Evolutionary conservation across 2,797 vertebrate species (phyloP), one percentile per base, ranked within the genome.

Genomic region (Amblyraja radiata): DNA sequence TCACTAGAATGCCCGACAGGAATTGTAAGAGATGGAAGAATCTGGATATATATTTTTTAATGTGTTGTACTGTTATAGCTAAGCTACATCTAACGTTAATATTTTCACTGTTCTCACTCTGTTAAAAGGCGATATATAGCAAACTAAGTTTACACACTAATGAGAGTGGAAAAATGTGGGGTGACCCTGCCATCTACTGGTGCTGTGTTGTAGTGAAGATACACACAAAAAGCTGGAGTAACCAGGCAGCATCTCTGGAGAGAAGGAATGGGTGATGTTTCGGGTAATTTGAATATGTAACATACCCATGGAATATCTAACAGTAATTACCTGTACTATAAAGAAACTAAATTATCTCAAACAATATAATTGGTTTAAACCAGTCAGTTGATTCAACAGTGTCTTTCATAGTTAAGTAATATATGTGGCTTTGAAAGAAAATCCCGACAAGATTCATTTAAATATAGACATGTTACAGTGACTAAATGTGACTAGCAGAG

Each of bases 171-270:
- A 6, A 8, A 7, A 36, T 21, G 10, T 68, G n/a, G 16, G 65
- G n/a, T 3, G 7, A 65, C n/a, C 32, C 18, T 68, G 84, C 84
- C 84, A 88, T 88, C 84, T 88, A 88, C n/a, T 88, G 63, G 61
- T 65, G 58, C 14, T 65, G n/a, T n/a, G 65, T 7, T 21, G 21
- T 18, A 25, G 23, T 54, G 46, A 54, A 54, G 46, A 54, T 54
- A 54, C 46, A 54, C 46, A 54, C 46, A 54, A 54, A 54, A 54
- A 6, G 46, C 46, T 54, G 46, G 46, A 54, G 46, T 54, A 54
- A 6, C 46, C 46, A 54, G 46, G 46, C 46, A 54, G 46, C 46
- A 54, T 54, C 46, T 54, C 46, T 54, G 46, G 46, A 54, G 46
- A 54, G 46, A 54, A 54, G 46, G 46, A 54, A 54, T 54, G 5